Conservation (phyloP, 1,140 invertebrate genomes). For the Megathymus violae region DNA sequence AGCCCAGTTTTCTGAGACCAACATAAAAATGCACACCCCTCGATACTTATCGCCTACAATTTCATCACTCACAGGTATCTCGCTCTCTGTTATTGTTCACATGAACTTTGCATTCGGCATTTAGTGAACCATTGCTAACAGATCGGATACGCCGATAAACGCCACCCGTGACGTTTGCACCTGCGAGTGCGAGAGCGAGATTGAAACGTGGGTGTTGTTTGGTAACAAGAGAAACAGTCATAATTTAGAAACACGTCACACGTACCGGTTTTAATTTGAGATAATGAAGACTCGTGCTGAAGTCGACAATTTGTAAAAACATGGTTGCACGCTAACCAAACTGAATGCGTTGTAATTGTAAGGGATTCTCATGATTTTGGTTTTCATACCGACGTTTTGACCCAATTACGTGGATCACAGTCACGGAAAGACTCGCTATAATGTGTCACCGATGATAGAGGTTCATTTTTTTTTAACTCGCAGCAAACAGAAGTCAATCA, state of each 20-base stretch:
- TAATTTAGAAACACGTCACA: constrained; percentile 10
- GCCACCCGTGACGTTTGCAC: constrained; percentile 40
- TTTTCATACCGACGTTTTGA: too few species aligned
- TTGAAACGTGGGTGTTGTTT: constrained; percentile 26
- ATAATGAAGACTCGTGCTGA: too few species aligned
- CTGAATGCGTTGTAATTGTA: too few species aligned
- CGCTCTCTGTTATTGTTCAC: constrained; percentile 55
- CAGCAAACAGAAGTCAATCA: too few species aligned
- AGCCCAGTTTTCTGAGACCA: constrained; percentile 10
- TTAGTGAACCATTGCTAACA: constrained; percentile 66
- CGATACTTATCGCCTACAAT: constrained; percentile 38
- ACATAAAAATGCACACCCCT: constrained; percentile 36
- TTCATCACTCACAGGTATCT: constrained; percentile 47
- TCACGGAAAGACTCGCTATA: too few species aligned
- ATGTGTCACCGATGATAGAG: too few species aligned
- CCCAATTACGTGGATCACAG: too few species aligned
- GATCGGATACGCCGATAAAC: constrained; percentile 56
- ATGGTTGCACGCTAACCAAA: too few species aligned
- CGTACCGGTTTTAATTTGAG: background rate
- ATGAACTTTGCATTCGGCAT: constrained; percentile 73
- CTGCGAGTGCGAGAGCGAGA: constrained; percentile 15
- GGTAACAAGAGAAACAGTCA: constrained; percentile 24
- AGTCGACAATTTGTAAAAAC: too few species aligned
- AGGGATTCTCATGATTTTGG: too few species aligned
- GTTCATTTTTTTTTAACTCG: too few species aligned